phyloP scores from a whole-genome alignment of 35 echinoderm and acorn worm species.

The Apostichopus parvimensis region DNA sequence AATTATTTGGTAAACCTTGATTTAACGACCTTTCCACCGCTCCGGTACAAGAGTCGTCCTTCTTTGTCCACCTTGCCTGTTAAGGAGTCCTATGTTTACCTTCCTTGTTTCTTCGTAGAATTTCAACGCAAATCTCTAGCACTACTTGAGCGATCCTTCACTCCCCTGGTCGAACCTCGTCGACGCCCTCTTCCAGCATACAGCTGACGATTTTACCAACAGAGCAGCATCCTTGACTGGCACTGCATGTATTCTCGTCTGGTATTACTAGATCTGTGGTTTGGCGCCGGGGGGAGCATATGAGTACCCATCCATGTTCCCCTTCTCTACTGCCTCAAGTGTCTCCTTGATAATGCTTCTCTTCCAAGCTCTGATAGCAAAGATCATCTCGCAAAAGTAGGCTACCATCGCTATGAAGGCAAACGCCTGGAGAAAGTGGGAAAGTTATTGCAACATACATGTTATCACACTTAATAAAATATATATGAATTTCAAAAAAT shows the following conservation, averaged over 20 bases:
- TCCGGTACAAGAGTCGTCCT: too few species aligned
- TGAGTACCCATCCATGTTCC: conserved; percentile 50
- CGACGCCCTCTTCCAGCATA: too few species aligned
- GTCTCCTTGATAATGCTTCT: conserved; percentile 80
- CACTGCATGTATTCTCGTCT: background rate
- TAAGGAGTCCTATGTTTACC: too few species aligned
- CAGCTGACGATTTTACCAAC: background rate
- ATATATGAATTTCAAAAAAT: too few species aligned
- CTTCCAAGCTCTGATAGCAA: conserved; percentile 74
- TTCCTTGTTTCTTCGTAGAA: too few species aligned
- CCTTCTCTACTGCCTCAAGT: conserved; percentile 67
- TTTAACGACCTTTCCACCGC: too few species aligned
- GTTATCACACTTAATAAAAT: background rate
- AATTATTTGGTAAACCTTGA: too few species aligned
- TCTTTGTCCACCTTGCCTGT: too few species aligned
- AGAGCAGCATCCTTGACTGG: conserved; percentile 1
- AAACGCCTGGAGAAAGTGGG: conserved; percentile 50
- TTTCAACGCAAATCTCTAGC: too few species aligned
- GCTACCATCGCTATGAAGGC: conserved; percentile 61
- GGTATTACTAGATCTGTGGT: background rate
- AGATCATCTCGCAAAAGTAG: conserved; percentile 75
- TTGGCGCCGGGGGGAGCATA: conserved; percentile 38
- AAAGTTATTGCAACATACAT: background rate
- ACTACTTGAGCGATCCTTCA: too few species aligned
- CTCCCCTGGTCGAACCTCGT: too few species aligned